Conservation (phyloP, 2,797 vertebrate genomes). For the Acropternis orthonyx region DNA sequence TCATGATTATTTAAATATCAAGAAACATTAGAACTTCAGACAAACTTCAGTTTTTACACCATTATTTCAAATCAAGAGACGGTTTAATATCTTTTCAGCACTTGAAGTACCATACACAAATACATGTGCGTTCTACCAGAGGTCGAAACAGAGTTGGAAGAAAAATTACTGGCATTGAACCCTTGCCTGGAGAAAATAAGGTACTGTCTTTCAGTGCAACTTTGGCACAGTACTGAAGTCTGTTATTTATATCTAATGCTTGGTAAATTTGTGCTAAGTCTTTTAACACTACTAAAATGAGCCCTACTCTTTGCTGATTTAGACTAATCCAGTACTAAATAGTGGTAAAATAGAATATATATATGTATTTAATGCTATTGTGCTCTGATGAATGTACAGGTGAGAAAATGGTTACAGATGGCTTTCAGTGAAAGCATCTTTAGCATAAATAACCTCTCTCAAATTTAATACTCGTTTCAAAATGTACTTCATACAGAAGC, state of each 20-base stretch:
- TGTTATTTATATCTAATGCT: not conserved
- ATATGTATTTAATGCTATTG: not conserved
- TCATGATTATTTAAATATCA: not conserved
- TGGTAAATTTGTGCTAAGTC: not conserved
- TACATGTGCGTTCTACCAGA: slow-evolving; percentile 95
- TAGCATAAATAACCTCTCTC: not conserved
- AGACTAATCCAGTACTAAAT: not conserved
- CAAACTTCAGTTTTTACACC: not conserved
- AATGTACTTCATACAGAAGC: not conserved
- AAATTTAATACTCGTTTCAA: not conserved
- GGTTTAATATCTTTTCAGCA: slow-evolving; percentile 79
- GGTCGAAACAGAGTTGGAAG: slow-evolving; percentile 98
- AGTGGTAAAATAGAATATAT: not conserved
- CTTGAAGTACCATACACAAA: slow-evolving; percentile 98
- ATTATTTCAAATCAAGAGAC: not conserved
- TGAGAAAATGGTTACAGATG: not conserved
- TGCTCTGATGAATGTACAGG: not conserved
- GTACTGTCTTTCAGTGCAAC: slow-evolving; percentile 66
- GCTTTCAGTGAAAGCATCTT: not conserved
- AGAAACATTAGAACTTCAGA: not conserved
- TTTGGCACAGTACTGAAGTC: not conserved
- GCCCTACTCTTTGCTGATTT: not conserved
- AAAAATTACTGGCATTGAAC: slow-evolving; percentile 98
- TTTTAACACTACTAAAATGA: not conserved
- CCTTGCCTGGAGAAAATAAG: slow-evolving; percentile 98